A percentile compares a stretch with the other conserved stretches of the same genome.
These are phyloP conservation scores for Tenthredo distinguenda DNA, from an alignment of 2,888 invertebrate species.

Conservation along the genomic window DNA sequence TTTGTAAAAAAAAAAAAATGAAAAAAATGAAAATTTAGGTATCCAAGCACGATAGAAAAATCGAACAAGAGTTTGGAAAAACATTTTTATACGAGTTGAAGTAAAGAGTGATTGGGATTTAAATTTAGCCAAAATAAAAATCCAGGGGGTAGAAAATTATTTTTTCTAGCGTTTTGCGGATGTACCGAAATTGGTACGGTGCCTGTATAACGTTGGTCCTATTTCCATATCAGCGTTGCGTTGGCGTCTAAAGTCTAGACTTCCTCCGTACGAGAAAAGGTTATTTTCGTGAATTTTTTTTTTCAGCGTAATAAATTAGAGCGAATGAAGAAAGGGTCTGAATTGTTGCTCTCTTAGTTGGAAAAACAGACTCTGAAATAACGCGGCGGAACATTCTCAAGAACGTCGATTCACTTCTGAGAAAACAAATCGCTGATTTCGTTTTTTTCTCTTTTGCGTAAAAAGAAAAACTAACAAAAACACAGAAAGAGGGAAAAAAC, in stretches of 20 bases:
- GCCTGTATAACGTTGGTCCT: background rate
- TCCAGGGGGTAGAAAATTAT: background rate
- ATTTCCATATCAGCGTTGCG: background rate
- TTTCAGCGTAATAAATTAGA: background rate
- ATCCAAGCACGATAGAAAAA: background rate
- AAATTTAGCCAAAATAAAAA: constrained; percentile 6
- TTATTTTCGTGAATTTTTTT: constrained; percentile 21
- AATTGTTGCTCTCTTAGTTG: background rate
- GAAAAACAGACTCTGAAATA: background rate
- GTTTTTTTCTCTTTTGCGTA: background rate
- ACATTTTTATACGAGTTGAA: background rate
- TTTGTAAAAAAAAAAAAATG: background rate
- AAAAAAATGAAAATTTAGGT: background rate
- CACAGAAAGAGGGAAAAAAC: background rate
- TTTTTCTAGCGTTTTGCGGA: background rate
- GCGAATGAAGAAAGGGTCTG: background rate
- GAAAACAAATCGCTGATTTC: background rate
- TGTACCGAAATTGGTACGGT: background rate
- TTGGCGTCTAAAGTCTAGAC: constrained; percentile 27
- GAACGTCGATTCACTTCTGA: background rate
- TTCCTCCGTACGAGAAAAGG: background rate
- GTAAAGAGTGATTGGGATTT: background rate
- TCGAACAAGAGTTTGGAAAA: background rate
- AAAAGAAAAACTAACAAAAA: background rate
- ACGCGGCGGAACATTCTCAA: background rate